Evolutionary conservation across 2,113 vertebrate genomes (phyloP).

Genomic region (Apeltes quadracus): DNA sequence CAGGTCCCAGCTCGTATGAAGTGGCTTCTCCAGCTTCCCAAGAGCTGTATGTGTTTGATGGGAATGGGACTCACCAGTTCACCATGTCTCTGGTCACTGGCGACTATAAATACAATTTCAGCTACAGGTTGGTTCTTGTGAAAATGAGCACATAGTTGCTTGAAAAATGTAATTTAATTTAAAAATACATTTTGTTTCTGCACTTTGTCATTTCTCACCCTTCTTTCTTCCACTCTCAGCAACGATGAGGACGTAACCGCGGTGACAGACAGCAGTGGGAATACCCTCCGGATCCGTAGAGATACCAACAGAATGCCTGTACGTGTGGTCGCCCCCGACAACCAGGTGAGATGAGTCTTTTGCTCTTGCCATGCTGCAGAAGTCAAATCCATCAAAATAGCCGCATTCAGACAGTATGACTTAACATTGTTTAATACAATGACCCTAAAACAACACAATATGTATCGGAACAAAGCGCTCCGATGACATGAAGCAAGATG

Average conservation of each 20-base stretch:
- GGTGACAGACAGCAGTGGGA: constrained; percentile 94
- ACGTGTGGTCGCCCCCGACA: constrained; percentile 94
- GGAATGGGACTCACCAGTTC: constrained; percentile 95
- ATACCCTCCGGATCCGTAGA: constrained; percentile 91
- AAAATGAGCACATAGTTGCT: neutral
- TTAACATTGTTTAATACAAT: neutral
- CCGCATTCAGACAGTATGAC: neutral
- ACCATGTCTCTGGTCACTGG: constrained; percentile 94
- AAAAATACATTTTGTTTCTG: neutral
- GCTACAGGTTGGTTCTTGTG: constrained; percentile 81
- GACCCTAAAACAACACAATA: neutral
- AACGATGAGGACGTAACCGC: constrained; percentile 96
- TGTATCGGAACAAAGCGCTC: neutral
- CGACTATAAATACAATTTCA: constrained; percentile 97
- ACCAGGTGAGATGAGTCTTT: constrained; percentile 87
- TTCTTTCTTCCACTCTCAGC: constrained; percentile 64
- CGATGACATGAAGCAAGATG: neutral
- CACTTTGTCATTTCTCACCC: neutral
- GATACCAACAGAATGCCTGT: constrained; percentile 97
- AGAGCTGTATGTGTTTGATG: constrained; percentile 96
- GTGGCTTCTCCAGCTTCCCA: constrained; percentile 94
- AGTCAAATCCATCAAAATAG: neutral
- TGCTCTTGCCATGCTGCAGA: neutral
- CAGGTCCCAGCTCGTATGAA: constrained; percentile 88
- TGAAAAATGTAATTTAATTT: neutral